phyloP scores from a whole-genome alignment of 2,797 vertebrate species.

The Anableps anableps region DNA sequence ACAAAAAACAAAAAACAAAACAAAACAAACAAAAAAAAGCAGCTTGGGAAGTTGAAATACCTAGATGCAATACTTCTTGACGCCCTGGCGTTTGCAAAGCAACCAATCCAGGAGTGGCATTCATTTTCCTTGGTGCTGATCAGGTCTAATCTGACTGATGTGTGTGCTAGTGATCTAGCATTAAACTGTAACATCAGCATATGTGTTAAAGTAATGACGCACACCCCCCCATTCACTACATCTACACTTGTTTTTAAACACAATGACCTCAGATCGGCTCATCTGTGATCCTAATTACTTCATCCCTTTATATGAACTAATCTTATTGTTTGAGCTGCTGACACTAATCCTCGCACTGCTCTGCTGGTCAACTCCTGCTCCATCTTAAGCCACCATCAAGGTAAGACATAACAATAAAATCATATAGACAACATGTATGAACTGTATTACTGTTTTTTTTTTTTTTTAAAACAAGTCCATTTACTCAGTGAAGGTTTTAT shows the following conservation, averaged over 20 bases:
- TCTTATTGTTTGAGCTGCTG: conserved; percentile 4
- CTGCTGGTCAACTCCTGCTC: neutral
- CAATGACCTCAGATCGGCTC: neutral
- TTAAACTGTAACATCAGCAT: neutral
- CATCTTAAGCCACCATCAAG: neutral
- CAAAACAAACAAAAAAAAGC: no score
- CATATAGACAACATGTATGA: neutral
- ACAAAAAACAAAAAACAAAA: no score
- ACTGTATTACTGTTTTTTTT: neutral
- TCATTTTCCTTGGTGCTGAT: neutral
- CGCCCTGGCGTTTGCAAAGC: neutral
- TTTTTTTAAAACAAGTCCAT: neutral
- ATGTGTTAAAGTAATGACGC: neutral
- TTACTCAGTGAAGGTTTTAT: neutral
- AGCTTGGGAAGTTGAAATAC: neutral
- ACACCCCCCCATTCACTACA: neutral
- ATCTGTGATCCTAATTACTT: neutral
- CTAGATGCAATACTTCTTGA: neutral
- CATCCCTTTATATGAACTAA: neutral
- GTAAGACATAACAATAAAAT: neutral
- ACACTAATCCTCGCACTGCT: conserved; percentile 2
- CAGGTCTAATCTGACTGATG: neutral
- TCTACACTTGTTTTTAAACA: conserved; percentile 3
- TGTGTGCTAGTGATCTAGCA: neutral
- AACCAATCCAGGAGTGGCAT: neutral